These are phyloP conservation scores for Sarcophilus harrisii DNA, from an alignment of 2,797 vertebrate genomes.

Conservation along the genomic window DNA sequence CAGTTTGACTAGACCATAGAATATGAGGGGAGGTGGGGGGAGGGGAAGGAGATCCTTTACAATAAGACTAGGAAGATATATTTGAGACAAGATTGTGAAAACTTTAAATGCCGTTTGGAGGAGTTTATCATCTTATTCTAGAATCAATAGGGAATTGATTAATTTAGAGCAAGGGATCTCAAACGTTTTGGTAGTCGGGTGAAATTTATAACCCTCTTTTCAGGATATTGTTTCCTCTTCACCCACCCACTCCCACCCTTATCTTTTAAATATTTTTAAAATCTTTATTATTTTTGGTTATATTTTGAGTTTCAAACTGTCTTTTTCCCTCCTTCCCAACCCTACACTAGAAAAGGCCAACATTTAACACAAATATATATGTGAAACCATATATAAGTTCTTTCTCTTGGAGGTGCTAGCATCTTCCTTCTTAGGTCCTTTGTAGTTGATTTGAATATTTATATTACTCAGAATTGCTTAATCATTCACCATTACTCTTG, in stretches of 20 bases:
- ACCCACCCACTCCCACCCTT: too few species aligned
- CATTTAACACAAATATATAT: neutral
- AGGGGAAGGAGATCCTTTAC: neutral
- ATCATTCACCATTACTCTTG: neutral
- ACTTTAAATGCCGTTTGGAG: neutral
- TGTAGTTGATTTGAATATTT: neutral
- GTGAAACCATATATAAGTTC: neutral
- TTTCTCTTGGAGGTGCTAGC: neutral
- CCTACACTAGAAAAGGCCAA: neutral
- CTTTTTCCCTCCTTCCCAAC: neutral
- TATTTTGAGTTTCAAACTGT: neutral
- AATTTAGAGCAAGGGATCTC: neutral
- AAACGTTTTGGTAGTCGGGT: neutral
- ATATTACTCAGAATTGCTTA: neutral
- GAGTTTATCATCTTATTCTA: neutral
- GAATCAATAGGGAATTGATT: neutral
- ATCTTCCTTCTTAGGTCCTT: neutral
- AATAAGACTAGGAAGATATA: neutral
- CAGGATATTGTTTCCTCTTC: neutral
- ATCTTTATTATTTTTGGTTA: neutral
- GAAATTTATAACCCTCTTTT: neutral
- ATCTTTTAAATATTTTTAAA: neutral
- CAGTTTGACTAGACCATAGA: neutral
- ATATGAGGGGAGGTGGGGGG: neutral
- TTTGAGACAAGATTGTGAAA: neutral